A percentile compares a stretch with the other conserved stretches of the same genome.
Conservation (phyloP, 2,113 vertebrate species). For the Dicrurus megarhynchus region DNA sequence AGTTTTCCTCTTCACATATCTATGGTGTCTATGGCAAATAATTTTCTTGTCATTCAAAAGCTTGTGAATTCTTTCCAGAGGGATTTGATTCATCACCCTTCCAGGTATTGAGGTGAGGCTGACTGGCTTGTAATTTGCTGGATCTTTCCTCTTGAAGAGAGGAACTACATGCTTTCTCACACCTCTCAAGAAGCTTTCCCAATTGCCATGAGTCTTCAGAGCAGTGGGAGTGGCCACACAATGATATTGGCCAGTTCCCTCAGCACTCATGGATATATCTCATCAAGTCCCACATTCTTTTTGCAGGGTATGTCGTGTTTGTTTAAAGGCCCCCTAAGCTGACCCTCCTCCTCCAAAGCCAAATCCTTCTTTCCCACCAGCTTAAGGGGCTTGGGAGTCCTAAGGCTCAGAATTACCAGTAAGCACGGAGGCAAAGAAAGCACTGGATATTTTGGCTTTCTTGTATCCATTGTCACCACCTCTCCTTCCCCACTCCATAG, state of each 20-base stretch:
- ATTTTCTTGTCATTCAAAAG: neutral
- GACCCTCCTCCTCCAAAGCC: neutral
- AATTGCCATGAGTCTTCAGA: neutral
- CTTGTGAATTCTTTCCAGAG: neutral
- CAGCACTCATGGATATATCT: neutral
- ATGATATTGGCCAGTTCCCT: neutral
- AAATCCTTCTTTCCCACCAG: neutral
- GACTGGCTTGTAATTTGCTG: neutral
- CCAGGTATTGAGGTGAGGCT: neutral
- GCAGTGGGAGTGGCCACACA: neutral
- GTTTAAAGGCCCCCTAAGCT: neutral
- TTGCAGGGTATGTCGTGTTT: neutral
- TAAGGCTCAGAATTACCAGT: neutral
- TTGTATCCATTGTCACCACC: neutral
- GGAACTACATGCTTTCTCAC: neutral
- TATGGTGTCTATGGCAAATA: neutral
- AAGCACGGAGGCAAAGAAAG: neutral
- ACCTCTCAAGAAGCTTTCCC: neutral
- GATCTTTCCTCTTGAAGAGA: neutral
- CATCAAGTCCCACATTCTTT: neutral
- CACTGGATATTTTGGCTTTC: neutral
- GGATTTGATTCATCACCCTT: neutral
- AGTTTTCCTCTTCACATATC: neutral
- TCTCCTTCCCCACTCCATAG: neutral
- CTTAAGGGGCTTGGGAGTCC: neutral